These are phyloP conservation scores for Trididemnum clinides DNA, from an alignment of 23 tunicate genomes.

Conservation along the genomic window DNA sequence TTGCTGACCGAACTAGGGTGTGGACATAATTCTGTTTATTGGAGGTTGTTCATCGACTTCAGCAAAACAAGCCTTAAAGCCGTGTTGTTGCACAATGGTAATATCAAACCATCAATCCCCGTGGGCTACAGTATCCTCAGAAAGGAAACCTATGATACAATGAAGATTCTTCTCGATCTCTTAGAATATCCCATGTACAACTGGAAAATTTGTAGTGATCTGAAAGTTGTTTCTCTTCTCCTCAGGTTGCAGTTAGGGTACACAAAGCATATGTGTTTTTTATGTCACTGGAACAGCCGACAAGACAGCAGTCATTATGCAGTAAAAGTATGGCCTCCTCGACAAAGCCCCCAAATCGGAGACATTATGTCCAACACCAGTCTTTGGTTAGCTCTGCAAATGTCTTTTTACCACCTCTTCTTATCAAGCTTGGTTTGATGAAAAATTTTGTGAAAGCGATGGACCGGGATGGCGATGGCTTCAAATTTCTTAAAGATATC, in stretches of 20 bases:
- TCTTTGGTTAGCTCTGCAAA: slow-evolving; percentile 9
- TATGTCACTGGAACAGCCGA: slow-evolving; percentile 46
- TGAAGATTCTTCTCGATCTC: slow-evolving; percentile 19
- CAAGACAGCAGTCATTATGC: slow-evolving; percentile 58
- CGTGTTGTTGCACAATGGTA: slow-evolving; percentile 38
- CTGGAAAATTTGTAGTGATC: slow-evolving; percentile 40
- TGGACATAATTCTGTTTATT: slow-evolving; percentile 43
- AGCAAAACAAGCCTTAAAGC: slow-evolving; percentile 54
- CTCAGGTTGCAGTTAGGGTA: slow-evolving; percentile 38
- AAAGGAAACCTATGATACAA: slow-evolving; percentile 28
- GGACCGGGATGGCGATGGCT: slow-evolving; percentile 11
- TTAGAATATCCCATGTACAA: slow-evolving; percentile 13
- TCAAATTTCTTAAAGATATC: too few relatives aligned
- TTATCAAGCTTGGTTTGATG: slow-evolving; percentile 30
- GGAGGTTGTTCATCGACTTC: slow-evolving; percentile 50
- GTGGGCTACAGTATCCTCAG: slow-evolving; percentile 20
- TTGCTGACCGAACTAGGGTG: slow-evolving; percentile 35
- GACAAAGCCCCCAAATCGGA: slow-evolving; percentile 25
- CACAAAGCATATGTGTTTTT: slow-evolving; percentile 48
- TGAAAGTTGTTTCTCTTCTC: slow-evolving; percentile 49
- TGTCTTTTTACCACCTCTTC: slow-evolving; percentile 3
- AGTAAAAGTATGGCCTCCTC: slow-evolving; percentile 46
- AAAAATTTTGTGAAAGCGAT: slow-evolving; percentile 44
- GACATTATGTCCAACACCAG: slow-evolving; percentile 37
- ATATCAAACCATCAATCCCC: slow-evolving; percentile 30